Percentiles rank a stretch among this genome's conserved stretches.
Evolutionary conservation across 1,140 invertebrate genomes (phyloP).

Genomic region (Melanaphis sacchari): DNA sequence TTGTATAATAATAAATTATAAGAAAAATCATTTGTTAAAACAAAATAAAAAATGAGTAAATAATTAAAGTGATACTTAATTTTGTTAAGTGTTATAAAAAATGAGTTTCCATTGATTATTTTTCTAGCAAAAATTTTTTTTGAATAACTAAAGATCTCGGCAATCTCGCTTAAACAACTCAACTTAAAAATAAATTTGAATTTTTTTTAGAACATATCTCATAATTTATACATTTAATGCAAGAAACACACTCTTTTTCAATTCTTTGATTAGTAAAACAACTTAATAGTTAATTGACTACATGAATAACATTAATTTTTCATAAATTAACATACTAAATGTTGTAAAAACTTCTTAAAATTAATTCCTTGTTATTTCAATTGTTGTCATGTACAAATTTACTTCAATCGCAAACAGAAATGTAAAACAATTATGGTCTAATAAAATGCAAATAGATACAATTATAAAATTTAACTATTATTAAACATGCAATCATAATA

Average conservation of each 20-base stretch:
- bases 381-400: not conserved
- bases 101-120: not conserved
- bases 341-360: not conserved
- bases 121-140: not conserved
- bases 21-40: not conserved
- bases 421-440: not conserved
- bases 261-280: not conserved
- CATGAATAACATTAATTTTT: not conserved
- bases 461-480: no score
- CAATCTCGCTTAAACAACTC: not conserved
- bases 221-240: not conserved
- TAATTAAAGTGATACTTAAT: not conserved
- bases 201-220: not conserved
- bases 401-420: not conserved
- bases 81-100: not conserved
- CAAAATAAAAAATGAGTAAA: not conserved
- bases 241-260: not conserved
- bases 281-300: not conserved
- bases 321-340: constrained; percentile 8
- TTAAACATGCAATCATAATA: no score
- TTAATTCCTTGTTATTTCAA: not conserved
- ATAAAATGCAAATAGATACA: not conserved
- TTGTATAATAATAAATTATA: not conserved
- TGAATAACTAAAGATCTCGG: not conserved
- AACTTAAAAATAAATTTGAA: not conserved